Percentiles rank a stretch among this genome's conserved stretches.
These are phyloP conservation scores for Dermatemys mawii DNA, from an alignment of 2,113 vertebrate species.

Conservation along the genomic window DNA sequence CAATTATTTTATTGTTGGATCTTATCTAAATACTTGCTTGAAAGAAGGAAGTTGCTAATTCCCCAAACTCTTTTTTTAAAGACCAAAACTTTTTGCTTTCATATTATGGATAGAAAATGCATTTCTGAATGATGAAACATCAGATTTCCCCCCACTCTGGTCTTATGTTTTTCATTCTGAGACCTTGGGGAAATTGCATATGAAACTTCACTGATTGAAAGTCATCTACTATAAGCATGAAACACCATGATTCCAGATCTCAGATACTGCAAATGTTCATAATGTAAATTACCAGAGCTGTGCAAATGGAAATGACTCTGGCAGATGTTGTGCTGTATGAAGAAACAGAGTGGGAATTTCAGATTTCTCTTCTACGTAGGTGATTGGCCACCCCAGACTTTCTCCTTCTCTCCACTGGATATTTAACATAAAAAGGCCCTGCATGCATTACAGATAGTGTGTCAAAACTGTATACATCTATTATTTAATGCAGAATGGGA, in stretches of 20 bases:
- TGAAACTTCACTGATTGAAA: constrained; percentile 67
- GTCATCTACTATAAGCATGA: constrained; percentile 58
- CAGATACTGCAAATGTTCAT: constrained; percentile 70
- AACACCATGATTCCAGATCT: constrained; percentile 59
- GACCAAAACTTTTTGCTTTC: constrained; percentile 23
- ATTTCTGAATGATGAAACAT: constrained; percentile 30
- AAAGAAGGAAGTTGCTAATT: constrained; percentile 12
- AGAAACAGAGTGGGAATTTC: constrained; percentile 63
- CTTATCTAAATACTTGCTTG: neutral
- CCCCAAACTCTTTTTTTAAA: neutral
- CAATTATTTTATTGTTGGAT: constrained; percentile 15
- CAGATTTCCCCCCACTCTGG: neutral
- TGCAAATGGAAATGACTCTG: constrained; percentile 66
- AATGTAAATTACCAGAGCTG: constrained; percentile 72
- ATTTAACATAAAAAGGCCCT: constrained; percentile 42
- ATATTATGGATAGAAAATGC: neutral
- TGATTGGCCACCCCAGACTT: constrained; percentile 20
- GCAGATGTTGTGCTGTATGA: constrained; percentile 46
- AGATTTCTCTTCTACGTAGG: constrained; percentile 60
- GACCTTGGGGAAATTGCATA: constrained; percentile 57
- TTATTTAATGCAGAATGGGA: constrained; percentile 13
- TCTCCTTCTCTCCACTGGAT: neutral
- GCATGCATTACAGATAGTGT: neutral
- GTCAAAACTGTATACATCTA: constrained; percentile 3
- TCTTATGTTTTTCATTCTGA: constrained; percentile 2